A percentile compares a stretch with the other conserved stretches of the same genome.
These are phyloP conservation scores for Zoanthus sansibaricus DNA, from an alignment of 92 coral and sea anemone genomes.

Conservation along the genomic window DNA sequence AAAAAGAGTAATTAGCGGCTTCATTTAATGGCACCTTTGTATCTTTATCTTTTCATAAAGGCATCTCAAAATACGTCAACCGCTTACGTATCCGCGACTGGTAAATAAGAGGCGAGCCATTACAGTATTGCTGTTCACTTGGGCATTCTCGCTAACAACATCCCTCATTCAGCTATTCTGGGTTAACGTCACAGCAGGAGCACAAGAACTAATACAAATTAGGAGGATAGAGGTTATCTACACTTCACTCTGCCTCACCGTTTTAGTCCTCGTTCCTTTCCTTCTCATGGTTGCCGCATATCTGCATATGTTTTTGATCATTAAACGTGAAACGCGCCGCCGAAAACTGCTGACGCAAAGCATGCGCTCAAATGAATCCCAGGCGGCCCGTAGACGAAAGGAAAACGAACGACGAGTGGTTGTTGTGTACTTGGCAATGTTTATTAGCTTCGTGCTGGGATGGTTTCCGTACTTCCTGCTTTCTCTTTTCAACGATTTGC, in stretches of 20 bases:
- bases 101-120: conserved; percentile 69
- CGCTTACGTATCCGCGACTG: conserved; percentile 62
- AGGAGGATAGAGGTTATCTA: conserved; percentile 51
- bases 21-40: background rate
- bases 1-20: too few species aligned
- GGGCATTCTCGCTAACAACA: conserved; percentile 68
- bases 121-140: conserved; percentile 52
- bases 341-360: conserved; percentile 26
- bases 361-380: background rate
- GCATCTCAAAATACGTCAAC: conserved; percentile 71
- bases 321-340: conserved; percentile 57
- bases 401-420: conserved; percentile 66
- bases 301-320: conserved; percentile 65
- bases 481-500: conserved; percentile 55
- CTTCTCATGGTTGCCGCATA: conserved; percentile 55
- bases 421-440: conserved; percentile 67
- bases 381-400: conserved; percentile 20
- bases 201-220: background rate
- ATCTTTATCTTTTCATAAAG: background rate
- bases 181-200: conserved; percentile 40
- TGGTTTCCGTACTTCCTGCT: conserved; percentile 78
- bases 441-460: conserved; percentile 68
- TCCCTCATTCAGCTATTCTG: conserved; percentile 72
- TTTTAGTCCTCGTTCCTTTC: conserved; percentile 70
- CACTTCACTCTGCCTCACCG: conserved; percentile 50